These are phyloP conservation scores for Probaryconus sp. DNA, from an alignment of 1,140 invertebrate genomes.

Conservation along the genomic window DNA sequence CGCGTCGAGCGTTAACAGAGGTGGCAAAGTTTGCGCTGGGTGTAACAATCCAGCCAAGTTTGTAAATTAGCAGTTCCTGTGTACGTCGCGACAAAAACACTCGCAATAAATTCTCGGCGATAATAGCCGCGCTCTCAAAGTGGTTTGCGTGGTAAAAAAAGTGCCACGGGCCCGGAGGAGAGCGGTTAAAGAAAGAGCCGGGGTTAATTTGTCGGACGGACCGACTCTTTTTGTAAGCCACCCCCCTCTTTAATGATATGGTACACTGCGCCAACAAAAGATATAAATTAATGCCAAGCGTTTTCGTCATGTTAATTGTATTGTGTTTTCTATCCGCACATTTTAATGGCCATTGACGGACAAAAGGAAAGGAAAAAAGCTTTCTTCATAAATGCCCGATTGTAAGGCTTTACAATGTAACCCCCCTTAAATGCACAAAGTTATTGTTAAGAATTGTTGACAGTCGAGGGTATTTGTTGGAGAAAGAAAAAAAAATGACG, in stretches of 20 bases:
- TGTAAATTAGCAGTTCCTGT: constrained; percentile 62
- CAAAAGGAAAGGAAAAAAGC: background rate
- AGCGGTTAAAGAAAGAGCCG: constrained; percentile 34
- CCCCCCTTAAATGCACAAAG: background rate
- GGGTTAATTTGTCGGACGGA: constrained; percentile 42
- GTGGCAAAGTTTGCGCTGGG: constrained; percentile 19
- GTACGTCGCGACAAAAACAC: constrained; percentile 55
- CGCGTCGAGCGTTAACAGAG: constrained; percentile 4
- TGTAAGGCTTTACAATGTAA: background rate
- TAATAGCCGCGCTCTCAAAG: constrained; percentile 39
- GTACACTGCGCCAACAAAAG: constrained; percentile 5
- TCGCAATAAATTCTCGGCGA: constrained; percentile 59
- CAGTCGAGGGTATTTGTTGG: too few species aligned
- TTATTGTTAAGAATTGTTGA: too few species aligned
- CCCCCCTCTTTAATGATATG: constrained; percentile 24
- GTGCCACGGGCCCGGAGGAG: background rate
- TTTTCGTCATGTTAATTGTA: constrained; percentile 12
- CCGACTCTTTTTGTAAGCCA: constrained; percentile 2
- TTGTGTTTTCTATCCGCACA: constrained; percentile 4
- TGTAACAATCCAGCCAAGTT: constrained; percentile 51
- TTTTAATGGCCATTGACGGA: background rate
- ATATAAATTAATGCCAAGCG: constrained; percentile 22
- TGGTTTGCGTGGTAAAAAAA: constrained; percentile 7
- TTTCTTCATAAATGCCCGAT: too few species aligned
- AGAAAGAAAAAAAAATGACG: too few species aligned